Conservation (phyloP, 2,888 invertebrate species). For the Eurytoma californica region DNA sequence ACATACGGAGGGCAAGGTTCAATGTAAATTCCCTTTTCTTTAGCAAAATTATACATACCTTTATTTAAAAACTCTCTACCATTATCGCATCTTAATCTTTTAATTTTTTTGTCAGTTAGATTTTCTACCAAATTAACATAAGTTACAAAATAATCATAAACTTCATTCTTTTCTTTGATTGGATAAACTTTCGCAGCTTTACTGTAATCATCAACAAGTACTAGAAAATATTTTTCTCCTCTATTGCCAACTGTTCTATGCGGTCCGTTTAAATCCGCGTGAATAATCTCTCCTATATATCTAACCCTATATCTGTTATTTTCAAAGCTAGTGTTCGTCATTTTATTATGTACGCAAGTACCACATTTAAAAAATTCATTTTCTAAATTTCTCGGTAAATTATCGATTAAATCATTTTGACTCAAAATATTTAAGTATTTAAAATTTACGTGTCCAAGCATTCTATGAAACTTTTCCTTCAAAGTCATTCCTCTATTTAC, state of each 20-base stretch:
- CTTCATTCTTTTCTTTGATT: constrained; percentile 15
- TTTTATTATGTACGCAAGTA: constrained; percentile 20
- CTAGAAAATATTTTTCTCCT: background rate
- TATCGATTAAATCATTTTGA: constrained; percentile 24
- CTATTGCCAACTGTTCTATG: background rate
- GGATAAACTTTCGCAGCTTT: constrained; percentile 13
- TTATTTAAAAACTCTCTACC: constrained; percentile 15
- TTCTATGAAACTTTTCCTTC: constrained; percentile 24
- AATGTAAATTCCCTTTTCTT: no score
- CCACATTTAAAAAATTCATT: constrained; percentile 28
- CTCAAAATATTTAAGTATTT: constrained; percentile 14
- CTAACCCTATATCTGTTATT: background rate
- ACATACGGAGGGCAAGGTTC: no score
- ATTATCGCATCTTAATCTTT: constrained; percentile 3
- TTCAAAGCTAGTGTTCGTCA: constrained; percentile 6
- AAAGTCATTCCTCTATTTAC: constrained; percentile 3
- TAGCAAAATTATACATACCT: background rate
- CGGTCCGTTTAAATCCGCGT: no score
- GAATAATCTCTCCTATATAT: background rate
- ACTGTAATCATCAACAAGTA: constrained; percentile 18
- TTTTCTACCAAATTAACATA: constrained; percentile 11
- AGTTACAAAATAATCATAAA: background rate
- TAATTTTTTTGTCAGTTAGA: constrained; percentile 5
- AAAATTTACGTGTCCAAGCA: constrained; percentile 27
- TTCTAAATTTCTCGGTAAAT: constrained; percentile 13